Percentiles rank a stretch among this genome's conserved stretches.
Conservation (phyloP, 2,888 invertebrate species). For the Rhimphoctona megacephalus region DNA sequence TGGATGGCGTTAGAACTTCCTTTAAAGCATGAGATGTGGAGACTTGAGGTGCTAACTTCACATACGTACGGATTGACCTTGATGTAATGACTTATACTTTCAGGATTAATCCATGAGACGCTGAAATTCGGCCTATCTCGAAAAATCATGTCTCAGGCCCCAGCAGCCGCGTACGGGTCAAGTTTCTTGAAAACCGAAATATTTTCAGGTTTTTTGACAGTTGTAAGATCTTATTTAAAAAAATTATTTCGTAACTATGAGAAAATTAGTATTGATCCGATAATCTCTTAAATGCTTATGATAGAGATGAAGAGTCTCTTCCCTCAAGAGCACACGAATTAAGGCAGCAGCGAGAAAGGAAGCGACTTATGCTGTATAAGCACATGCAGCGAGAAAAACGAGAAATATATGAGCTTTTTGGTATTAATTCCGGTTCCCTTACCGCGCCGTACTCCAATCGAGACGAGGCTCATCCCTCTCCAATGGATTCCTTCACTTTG, state of each 20-base stretch:
- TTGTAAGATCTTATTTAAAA: too few species aligned
- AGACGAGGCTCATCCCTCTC: conserved; percentile 49
- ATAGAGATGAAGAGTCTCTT: background rate
- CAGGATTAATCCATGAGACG: too few species aligned
- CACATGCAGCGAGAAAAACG: conserved; percentile 18
- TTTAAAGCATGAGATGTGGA: too few species aligned
- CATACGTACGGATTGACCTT: too few species aligned
- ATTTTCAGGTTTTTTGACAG: too few species aligned
- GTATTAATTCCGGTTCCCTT: conserved; percentile 51
- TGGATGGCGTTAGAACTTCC: too few species aligned
- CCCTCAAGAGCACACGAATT: background rate
- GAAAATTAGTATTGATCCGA: background rate
- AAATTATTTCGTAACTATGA: background rate
- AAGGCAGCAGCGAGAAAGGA: background rate
- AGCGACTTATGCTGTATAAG: background rate
- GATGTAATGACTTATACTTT: too few species aligned
- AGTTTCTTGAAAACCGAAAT: too few species aligned
- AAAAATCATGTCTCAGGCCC: too few species aligned
- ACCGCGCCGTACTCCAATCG: conserved; percentile 51
- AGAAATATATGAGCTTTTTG: conserved; percentile 30
- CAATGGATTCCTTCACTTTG: conserved; percentile 34
- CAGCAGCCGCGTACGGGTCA: too few species aligned
- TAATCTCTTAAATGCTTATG: background rate
- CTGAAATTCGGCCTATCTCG: too few species aligned
- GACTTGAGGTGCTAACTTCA: too few species aligned